A percentile compares a stretch with the other conserved stretches of the same genome.
Evolutionary conservation across 2,888 invertebrate genomes (phyloP).

Genomic region (Barypeithes pellucidus): DNA sequence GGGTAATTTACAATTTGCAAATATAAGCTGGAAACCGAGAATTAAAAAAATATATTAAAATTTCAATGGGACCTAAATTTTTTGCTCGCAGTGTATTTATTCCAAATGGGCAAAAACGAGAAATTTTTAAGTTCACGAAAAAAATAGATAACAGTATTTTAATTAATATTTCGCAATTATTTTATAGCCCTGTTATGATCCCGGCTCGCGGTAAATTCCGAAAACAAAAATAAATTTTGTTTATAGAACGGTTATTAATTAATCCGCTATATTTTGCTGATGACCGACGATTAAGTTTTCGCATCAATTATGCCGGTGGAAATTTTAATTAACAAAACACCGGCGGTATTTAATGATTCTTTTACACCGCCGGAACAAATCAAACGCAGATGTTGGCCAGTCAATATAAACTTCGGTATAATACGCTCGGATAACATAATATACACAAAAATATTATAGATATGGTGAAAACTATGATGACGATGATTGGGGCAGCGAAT

Average conservation of each 20-base stretch:
- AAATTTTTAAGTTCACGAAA: no score
- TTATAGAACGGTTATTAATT: slow-evolving; percentile 35
- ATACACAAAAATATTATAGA: no score
- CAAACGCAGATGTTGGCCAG: slow-evolving; percentile 57
- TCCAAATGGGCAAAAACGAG: no score
- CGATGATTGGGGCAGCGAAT: no score
- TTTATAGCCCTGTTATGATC: not conserved
- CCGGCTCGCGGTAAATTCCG: not conserved
- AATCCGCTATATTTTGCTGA: slow-evolving; percentile 40
- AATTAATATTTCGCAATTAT: not conserved
- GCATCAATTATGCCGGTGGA: slow-evolving; percentile 40
- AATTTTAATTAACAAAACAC: slow-evolving; percentile 48
- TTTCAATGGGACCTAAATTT: no score
- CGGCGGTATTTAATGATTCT: slow-evolving; percentile 52
- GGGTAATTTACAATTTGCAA: no score
- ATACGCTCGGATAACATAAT: not conserved
- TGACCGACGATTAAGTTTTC: slow-evolving; percentile 32
- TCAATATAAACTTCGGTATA: slow-evolving; percentile 11
- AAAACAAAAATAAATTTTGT: slow-evolving; percentile 16
- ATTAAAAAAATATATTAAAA: no score
- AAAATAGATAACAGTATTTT: no score
- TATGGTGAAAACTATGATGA: no score
- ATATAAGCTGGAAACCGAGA: no score
- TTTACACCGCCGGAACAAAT: slow-evolving; percentile 54
- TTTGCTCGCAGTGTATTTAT: no score